Conservation (phyloP, 1,140 invertebrate genomes). For the Pseudomyrmex cubaensis region DNA sequence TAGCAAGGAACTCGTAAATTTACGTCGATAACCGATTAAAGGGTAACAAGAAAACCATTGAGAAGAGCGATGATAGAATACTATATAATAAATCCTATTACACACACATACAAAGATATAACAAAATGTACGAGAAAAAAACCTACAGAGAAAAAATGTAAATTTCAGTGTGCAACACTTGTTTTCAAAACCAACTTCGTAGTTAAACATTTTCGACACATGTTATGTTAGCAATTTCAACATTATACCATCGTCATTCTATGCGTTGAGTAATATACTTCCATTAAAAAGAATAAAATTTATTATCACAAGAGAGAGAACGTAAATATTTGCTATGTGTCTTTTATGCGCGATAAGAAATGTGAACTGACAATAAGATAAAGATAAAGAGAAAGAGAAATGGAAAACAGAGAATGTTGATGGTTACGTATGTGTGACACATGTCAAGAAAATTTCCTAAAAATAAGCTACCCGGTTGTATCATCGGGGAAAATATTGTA, state of each 20-base stretch:
- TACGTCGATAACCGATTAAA: constrained; percentile 57
- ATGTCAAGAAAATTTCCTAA: constrained; percentile 21
- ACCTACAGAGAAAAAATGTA: background rate
- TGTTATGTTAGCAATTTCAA: too few species aligned
- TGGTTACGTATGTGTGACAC: background rate
- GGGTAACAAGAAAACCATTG: constrained; percentile 24
- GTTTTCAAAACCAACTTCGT: too few species aligned
- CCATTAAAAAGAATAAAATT: background rate
- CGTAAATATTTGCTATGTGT: background rate
- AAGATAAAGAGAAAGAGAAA: too few species aligned
- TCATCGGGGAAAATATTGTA: constrained; percentile 15
- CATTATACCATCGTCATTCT: too few species aligned
- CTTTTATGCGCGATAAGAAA: constrained; percentile 3
- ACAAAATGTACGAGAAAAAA: constrained; percentile 14
- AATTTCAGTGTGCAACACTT: background rate
- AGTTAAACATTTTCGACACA: background rate
- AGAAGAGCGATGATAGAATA: constrained; percentile 1
- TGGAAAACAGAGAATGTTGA: too few species aligned
- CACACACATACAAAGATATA: background rate
- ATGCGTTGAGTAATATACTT: too few species aligned
- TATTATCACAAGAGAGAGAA: background rate
- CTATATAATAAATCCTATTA: constrained; percentile 6
- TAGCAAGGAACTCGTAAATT: constrained; percentile 62
- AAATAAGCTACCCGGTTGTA: background rate
- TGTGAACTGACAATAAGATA: background rate